Evolutionary conservation across 2,888 invertebrate genomes (phyloP).

Genomic region (Aproaerema taeniolella): DNA sequence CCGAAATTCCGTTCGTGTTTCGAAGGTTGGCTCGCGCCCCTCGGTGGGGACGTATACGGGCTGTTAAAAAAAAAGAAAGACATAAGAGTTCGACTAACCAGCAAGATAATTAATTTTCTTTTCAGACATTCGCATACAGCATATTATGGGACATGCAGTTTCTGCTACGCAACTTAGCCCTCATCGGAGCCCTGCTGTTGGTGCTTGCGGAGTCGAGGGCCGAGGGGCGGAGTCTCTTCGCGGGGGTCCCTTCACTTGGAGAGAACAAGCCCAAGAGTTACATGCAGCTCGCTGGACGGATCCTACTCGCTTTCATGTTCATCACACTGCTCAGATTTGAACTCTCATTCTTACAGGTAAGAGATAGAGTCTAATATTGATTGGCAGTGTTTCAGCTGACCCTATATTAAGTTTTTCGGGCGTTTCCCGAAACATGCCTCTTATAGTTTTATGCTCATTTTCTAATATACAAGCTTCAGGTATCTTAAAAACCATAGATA

Average conservation of each 20-base stretch:
- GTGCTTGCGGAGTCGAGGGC: slow-evolving; percentile 97
- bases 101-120: no score
- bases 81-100: no score
- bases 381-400: not conserved
- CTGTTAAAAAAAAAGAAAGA: no score
- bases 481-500: no score
- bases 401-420: not conserved
- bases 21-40: no score
- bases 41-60: no score
- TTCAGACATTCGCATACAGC: slow-evolving; percentile 94
- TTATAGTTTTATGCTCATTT: no score
- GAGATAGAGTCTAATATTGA: slow-evolving; percentile 19
- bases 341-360: slow-evolving; percentile 89
- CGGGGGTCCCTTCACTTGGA: slow-evolving; percentile 93
- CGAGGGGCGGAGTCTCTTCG: slow-evolving; percentile 96
- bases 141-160: slow-evolving; percentile 99
- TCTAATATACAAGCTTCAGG: no score
- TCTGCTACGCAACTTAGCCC: slow-evolving; percentile 95
- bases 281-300: slow-evolving; percentile 95
- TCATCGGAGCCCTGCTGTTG: slow-evolving; percentile 97
- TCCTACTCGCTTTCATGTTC: slow-evolving; percentile 99
- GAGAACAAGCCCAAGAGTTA: slow-evolving; percentile 98
- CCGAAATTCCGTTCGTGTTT: no score
- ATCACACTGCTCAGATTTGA: slow-evolving; percentile 97
- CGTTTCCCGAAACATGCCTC: no score